Evolutionary conservation across 2,888 invertebrate genomes (phyloP).

Genomic region (Drosophila neotestacea): DNA sequence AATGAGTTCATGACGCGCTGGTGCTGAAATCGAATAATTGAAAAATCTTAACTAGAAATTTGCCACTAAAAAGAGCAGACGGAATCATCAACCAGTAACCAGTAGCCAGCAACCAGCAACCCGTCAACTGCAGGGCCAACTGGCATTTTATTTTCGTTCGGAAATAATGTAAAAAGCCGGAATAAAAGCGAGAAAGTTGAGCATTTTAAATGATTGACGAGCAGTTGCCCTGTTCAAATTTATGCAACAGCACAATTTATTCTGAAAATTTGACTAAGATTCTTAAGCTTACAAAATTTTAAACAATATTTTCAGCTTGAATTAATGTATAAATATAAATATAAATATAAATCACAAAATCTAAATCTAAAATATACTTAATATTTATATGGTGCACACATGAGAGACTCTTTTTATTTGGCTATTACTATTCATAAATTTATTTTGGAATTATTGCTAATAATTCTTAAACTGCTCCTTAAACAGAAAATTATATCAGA

Average conservation of each 20-base stretch:
- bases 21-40: conserved; percentile 55
- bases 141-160: conserved; percentile 2
- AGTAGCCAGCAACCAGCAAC: not conserved
- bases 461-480: too few species aligned
- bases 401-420: not conserved
- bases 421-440: not conserved
- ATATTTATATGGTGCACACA: not conserved
- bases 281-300: too few species aligned
- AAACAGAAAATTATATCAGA: too few species aligned
- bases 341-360: too few species aligned
- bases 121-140: not conserved
- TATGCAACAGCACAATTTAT: too few species aligned
- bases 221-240: not conserved
- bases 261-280: too few species aligned
- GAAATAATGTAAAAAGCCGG: conserved; percentile 1
- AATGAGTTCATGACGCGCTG: conserved; percentile 48
- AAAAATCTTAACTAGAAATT: conserved; percentile 42
- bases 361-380: not conserved
- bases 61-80: conserved; percentile 7
- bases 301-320: too few species aligned
- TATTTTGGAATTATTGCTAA: not conserved
- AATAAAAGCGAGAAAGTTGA: not conserved
- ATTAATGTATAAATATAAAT: too few species aligned
- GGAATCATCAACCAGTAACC: not conserved
- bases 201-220: not conserved